Evolutionary conservation across 2,113 vertebrate genomes (phyloP).

Genomic region (Baryphthengus martii): DNA sequence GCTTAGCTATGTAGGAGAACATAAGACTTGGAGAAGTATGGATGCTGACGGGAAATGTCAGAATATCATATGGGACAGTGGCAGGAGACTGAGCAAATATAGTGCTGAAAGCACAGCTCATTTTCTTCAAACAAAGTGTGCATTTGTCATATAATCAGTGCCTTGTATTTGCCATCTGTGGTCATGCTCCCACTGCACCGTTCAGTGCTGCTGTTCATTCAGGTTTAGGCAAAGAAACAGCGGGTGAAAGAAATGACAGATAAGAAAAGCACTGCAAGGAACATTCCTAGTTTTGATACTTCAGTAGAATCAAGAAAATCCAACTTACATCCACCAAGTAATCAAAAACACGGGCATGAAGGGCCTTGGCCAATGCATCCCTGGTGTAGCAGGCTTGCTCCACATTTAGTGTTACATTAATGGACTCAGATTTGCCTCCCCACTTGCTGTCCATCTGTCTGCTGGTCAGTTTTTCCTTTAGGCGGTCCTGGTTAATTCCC

Average conservation of each 20-base stretch:
- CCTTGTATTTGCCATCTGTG: not conserved
- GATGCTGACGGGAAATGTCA: not conserved
- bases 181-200: not conserved
- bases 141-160: not conserved
- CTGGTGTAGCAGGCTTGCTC: conserved; percentile 96
- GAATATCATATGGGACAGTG: rapidly evolving
- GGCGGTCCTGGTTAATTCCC: conserved; percentile 89
- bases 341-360: conserved; percentile 92
- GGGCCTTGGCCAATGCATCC: conserved; percentile 93
- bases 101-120: not conserved
- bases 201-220: not conserved
- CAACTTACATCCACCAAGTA: conserved; percentile 91
- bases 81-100: not conserved
- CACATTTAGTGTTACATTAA: conserved; percentile 93
- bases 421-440: conserved; percentile 92
- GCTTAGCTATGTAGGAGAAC: rapidly evolving
- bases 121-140: not conserved
- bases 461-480: conserved; percentile 96
- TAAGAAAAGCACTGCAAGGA: not conserved
- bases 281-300: not conserved
- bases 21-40: rapidly evolving
- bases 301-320: not conserved
- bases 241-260: not conserved
- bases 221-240: not conserved
- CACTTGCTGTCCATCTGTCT: conserved; percentile 98